phyloP scores from a whole-genome alignment of 2,797 vertebrate species.

The Pipistrellus pipistrellus region DNA sequence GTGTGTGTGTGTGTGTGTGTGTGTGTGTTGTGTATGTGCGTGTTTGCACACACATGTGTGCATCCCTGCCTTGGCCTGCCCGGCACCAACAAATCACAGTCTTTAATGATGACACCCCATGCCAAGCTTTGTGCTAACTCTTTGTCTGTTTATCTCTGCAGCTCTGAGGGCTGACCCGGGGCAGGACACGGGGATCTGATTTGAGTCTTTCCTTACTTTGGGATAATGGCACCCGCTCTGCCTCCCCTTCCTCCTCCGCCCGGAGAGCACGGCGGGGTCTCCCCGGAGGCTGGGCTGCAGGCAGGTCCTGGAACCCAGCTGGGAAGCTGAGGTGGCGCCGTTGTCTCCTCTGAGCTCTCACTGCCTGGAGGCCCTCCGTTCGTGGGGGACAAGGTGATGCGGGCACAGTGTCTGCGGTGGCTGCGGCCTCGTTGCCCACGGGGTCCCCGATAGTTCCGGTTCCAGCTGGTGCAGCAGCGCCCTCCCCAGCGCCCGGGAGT shows the following conservation, averaged over 20 bases:
- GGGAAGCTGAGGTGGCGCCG: accelerated
- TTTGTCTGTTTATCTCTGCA: neutral
- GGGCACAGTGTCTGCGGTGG: accelerated
- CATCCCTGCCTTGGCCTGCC: neutral
- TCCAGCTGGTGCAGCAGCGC: neutral
- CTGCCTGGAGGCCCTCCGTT: accelerated
- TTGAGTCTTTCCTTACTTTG: too few relatives aligned
- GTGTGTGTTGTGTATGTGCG: too few relatives aligned
- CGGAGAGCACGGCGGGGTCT: accelerated
- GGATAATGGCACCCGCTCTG: accelerated
- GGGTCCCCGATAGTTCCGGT: too few relatives aligned
- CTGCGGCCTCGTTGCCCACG: neutral
- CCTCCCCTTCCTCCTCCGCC: accelerated
- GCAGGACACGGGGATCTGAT: neutral
- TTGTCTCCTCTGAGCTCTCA: neutral
- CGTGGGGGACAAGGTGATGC: accelerated
- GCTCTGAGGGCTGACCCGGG: neutral
- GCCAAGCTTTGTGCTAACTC: neutral
- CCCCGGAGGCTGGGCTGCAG: accelerated
- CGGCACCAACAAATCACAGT: neutral
- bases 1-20: too few relatives aligned
- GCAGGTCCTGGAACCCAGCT: neutral
- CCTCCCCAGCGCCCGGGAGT: neutral
- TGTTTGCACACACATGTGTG: neutral
- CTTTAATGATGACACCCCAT: accelerated